Base-by-base conservation (phyloP, 2,797 vertebrate genomes). In the Rhinophrynus dorsalis region DNA sequence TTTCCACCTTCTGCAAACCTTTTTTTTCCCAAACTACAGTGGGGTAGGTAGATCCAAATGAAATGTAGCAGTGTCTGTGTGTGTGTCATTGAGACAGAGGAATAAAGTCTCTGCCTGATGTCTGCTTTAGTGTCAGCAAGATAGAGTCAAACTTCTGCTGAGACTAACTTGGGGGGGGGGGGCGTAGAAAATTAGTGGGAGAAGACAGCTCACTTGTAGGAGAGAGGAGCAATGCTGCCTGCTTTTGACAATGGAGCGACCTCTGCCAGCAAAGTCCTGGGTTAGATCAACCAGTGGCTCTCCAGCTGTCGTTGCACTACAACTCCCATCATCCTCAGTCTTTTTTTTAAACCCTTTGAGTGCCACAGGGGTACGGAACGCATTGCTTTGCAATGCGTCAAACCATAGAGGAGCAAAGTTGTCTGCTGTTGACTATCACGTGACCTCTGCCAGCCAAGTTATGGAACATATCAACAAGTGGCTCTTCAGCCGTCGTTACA, bases 1-100 rank as follows among this genome's bases (percentile, higher is more conserved):
- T n/a, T 92, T 90, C 88, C 85, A 88, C 86, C 85, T 89, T 87
- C 85, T 85, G 84, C 76, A 85, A 88, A 63, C 83, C 81, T 80
- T 84, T 81, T 26, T 20, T 44, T 38, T 17, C 57, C 3, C 74
- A 74, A 79, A 78, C 65, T 80, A 45, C 81, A 84, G 72, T 44
- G 81, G 54, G 75, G 33, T 76, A 85, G 82, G 81, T 84, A 78
- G 70, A 51, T 47, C 65, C 75, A 35, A 74, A 61, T 76, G 60
- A 72, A 76, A 9, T 58, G 65, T 75, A 40, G 54, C 29, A 79
- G 78, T 23, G 69, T 12, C 11, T 38, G 35, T 15, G 15, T 15
- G n/a, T 13, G 2, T 5, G 17, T 4, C 4, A 9, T 4, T 4
- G 29, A 9, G 29, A 9, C 4, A 9, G 29, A 9, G 29, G 79